These are phyloP conservation scores for Philaethria dido DNA, from an alignment of 2,888 invertebrate species.

Conservation along the genomic window DNA sequence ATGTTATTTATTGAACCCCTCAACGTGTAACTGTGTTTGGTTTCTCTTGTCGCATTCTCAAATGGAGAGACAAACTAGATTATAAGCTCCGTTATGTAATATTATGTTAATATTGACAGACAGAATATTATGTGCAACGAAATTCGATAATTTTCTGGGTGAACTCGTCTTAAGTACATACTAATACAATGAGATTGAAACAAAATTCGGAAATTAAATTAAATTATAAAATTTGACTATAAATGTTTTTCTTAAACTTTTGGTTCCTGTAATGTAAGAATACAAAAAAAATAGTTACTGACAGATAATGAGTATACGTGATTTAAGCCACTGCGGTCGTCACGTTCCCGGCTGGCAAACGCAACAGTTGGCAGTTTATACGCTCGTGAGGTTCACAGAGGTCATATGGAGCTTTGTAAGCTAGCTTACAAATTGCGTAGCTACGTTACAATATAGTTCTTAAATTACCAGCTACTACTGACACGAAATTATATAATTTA, in stretches of 20 bases:
- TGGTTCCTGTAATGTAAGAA: background rate
- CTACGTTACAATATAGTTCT: slow-evolving; percentile 22
- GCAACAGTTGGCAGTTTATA: slow-evolving; percentile 36
- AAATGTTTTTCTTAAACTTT: background rate
- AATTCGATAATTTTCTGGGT: slow-evolving; percentile 3
- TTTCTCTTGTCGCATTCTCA: slow-evolving; percentile 65
- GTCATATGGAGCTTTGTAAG: slow-evolving; percentile 32
- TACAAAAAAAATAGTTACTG: background rate
- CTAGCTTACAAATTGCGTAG: slow-evolving; percentile 32
- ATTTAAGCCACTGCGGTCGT: slow-evolving; percentile 14
- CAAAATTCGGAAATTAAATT: too few species aligned
- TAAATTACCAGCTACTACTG: slow-evolving; percentile 13
- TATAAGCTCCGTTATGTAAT: slow-evolving; percentile 41
- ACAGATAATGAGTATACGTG: slow-evolving; percentile 25
- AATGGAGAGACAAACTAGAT: slow-evolving; percentile 49
- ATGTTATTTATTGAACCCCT: slow-evolving; percentile 65
- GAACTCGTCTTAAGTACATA: background rate
- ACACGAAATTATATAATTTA: background rate
- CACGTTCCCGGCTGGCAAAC: slow-evolving; percentile 39
- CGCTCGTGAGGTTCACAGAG: slow-evolving; percentile 42
- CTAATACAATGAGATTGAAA: background rate
- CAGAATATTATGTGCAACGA: slow-evolving; percentile 6
- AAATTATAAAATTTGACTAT: too few species aligned
- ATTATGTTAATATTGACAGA: slow-evolving; percentile 29
- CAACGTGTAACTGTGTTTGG: slow-evolving; percentile 54